Conservation (phyloP, 2,888 invertebrate species). For the Gortyna flavago region DNA sequence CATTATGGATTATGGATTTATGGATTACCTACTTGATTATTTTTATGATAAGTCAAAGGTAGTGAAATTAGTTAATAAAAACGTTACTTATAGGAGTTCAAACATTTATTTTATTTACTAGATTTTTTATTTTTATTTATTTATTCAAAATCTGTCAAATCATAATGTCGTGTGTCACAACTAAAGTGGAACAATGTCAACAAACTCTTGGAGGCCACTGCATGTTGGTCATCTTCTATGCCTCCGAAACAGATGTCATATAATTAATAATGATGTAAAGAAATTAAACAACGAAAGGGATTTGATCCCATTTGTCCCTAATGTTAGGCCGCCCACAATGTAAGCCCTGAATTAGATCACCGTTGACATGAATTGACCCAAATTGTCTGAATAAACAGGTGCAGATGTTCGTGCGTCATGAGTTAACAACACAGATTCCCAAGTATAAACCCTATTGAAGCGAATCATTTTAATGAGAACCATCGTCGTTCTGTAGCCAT, state of each 20-base stretch:
- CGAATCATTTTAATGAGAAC: slow-evolving; percentile 42
- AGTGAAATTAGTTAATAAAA: no score
- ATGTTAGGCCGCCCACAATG: not conserved
- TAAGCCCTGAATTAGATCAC: slow-evolving; percentile 5
- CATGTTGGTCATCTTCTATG: not conserved
- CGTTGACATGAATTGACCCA: slow-evolving; percentile 26
- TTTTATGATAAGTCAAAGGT: no score
- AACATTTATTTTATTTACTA: no score
- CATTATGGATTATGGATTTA: no score
- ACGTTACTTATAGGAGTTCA: no score
- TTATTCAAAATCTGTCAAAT: no score
- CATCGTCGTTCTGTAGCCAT: slow-evolving; percentile 1
- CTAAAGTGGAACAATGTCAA: no score
- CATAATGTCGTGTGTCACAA: no score
- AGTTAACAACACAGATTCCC: slow-evolving; percentile 6
- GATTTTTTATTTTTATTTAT: no score
- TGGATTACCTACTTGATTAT: no score
- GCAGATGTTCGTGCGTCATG: slow-evolving; percentile 2
- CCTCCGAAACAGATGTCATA: not conserved
- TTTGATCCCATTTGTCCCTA: slow-evolving; percentile 6
- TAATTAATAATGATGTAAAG: no score
- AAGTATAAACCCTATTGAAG: slow-evolving; percentile 29
- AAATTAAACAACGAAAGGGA: not conserved
- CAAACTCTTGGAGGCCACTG: no score
- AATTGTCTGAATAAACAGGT: slow-evolving; percentile 13